Percentiles rank a stretch among this genome's conserved stretches.
Conservation (phyloP, 2,888 invertebrate species). For the Cordilura impudica region DNA sequence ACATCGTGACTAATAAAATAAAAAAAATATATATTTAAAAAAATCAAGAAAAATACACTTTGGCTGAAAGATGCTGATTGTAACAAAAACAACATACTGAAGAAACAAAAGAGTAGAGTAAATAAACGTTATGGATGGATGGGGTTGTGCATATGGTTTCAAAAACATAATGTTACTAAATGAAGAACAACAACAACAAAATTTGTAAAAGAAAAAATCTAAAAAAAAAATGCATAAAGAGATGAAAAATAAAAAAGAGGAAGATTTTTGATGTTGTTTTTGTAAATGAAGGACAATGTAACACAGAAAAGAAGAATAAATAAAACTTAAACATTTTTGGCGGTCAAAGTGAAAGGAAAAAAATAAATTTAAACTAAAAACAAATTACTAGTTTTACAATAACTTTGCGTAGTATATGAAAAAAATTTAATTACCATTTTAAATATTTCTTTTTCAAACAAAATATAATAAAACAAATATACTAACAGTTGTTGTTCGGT, state of each 20-base stretch:
- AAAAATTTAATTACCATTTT: neutral
- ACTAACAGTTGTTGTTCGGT: neutral
- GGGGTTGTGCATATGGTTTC: conserved; percentile 25
- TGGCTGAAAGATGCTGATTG: conserved; percentile 14
- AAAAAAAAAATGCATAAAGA: conserved; percentile 18
- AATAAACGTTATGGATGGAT: neutral
- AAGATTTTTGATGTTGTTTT: conserved; percentile 17
- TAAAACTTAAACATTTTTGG: conserved; percentile 15
- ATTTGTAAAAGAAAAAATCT: conserved; percentile 1
- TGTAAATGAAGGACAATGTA: conserved; percentile 38
- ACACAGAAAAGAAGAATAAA: conserved; percentile 1
- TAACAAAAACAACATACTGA: conserved; percentile 1
- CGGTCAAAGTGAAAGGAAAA: conserved; percentile 31
- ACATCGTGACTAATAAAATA: conserved; percentile 58
- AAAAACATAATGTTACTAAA: conserved; percentile 27
- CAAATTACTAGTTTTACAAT: neutral
- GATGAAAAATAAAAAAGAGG: conserved; percentile 7
- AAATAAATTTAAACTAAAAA: conserved; percentile 14
- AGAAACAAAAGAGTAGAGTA: conserved; percentile 14
- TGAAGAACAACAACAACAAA: conserved; percentile 2
- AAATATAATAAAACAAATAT: neutral
- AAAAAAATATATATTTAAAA: neutral
- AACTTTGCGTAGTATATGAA: too few relatives aligned
- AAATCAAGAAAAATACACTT: conserved; percentile 10
- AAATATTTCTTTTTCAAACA: neutral